Evolutionary conservation across 2,797 vertebrate species (phyloP), one percentile per base, ranked within the genome.

Genomic region (Sebastes diaconus): DNA sequence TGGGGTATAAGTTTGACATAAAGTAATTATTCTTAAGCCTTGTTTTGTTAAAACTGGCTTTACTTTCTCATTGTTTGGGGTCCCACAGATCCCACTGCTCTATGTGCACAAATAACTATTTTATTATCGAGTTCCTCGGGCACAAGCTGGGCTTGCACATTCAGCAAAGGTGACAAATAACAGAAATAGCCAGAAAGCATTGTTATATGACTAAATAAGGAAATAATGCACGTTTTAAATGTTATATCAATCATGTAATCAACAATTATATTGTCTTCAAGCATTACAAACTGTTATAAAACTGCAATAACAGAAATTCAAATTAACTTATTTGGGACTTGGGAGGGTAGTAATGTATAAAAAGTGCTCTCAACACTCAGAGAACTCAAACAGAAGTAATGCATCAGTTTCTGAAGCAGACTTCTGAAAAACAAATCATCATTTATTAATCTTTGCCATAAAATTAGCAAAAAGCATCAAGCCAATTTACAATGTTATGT

Each of bases 11-110:
- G 22, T 73, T 77, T 65, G 66, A 61, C 59, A 34, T 65, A 14
- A 74, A 50, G 54, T 54, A 59, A 65, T 79, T 79, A 66, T 80
- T 73, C 46, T 59, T 27, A 75, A 67, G 30, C 7, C 39, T 10
- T 27, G 22, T 34, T 68, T 69, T 55, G 10, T 27, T 74, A 10
- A 76, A 78, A 74, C 10, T 61, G 9, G n/a, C 14, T 22, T 50
- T 25, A 55, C 5, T 72, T 61, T 4, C 59, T 46, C 8, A 34
- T 13, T 60, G 8, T 60, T 9, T 18, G 1, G 12, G 50, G 8
- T 14, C 2, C 8, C n/a, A 55, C 34, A 70, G 18, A 67, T 13
- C 2, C 27, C 10, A 22, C 34, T 74, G 8, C 12, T 60, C 6
- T 22, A 24, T 82, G 22, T 66, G 16, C 59, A 59, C 12, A 73